Conservation (phyloP, 2,113 vertebrate species). For the Notiomystis cincta region DNA sequence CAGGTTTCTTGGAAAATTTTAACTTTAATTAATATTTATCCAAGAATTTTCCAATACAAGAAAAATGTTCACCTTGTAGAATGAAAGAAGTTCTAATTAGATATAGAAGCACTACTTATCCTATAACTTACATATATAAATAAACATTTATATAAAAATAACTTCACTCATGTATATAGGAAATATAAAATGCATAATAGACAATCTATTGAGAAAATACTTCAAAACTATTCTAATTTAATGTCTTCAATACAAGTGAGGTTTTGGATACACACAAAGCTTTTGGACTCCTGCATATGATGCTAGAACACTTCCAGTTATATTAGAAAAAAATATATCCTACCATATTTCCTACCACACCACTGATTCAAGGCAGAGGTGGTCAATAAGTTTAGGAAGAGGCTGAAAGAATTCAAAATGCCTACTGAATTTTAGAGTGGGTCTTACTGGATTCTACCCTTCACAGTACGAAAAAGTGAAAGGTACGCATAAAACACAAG, state of each 20-base stretch:
- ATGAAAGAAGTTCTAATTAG: background rate
- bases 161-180: background rate
- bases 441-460: background rate
- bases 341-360: background rate
- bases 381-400: background rate
- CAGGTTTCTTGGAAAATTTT: background rate
- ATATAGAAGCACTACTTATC: background rate
- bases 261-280: background rate
- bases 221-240: background rate
- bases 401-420: background rate
- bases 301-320: background rate
- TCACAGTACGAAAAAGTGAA: background rate
- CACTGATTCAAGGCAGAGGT: background rate
- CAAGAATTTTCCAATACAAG: background rate
- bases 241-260: background rate
- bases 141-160: background rate
- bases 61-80: background rate
- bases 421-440: background rate
- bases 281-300: background rate
- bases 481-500: background rate
- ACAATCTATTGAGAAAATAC: background rate
- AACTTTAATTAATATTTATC: background rate
- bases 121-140: background rate
- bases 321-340: background rate
- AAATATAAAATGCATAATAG: background rate